Base-by-base conservation (phyloP, 2,797 vertebrate genomes). In the Ctenosaura bakeri region DNA sequence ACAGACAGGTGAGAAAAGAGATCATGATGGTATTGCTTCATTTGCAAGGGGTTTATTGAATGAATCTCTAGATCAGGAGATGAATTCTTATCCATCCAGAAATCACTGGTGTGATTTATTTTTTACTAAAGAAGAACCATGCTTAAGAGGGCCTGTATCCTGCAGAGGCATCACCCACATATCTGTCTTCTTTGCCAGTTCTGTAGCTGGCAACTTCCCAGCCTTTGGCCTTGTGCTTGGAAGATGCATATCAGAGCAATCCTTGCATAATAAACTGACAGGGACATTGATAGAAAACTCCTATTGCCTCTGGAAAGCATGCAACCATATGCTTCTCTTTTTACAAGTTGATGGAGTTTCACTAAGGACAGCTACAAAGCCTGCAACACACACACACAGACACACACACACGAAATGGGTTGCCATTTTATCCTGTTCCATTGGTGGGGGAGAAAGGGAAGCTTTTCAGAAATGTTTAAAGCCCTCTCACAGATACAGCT, bases 311-410 rank as follows among this genome's bases (percentile, higher is more conserved):
- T 84, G 32, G 59, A 38, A 84, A 77, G 16, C 38, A 77, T 52
- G 38, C 88, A 52, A 18, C 73, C 81, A 77, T 52, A 66, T 66
- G 88, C 42, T 84, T 64, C 80, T 32, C 29, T 76, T 89, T 83
- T 64, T 52, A 64, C 56, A 77, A 78, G 54, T 52, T 64, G n/a
- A 56, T 42, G 16, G 50, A 81, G 35, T 84, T 84, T 56, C 13
- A 52, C 52, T 77, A 64, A 26, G 56, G 52, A 42, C 52, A 18
- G n/a, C 24, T 38, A 71, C 62, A 38, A 81, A 88, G 54, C 42
- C 32, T 38, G 8, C 8, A 26, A 24, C 32, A 71, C 71, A 52
- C 42, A 46, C 42, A 46, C 42, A 46, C 42, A 46, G 2, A 46
- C 42, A 42, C 38, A 82, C 32, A 71, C 71, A 50, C 35, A 83